These are phyloP conservation scores for Beris morrisii DNA, from an alignment of 2,888 invertebrate species.

Conservation along the genomic window DNA sequence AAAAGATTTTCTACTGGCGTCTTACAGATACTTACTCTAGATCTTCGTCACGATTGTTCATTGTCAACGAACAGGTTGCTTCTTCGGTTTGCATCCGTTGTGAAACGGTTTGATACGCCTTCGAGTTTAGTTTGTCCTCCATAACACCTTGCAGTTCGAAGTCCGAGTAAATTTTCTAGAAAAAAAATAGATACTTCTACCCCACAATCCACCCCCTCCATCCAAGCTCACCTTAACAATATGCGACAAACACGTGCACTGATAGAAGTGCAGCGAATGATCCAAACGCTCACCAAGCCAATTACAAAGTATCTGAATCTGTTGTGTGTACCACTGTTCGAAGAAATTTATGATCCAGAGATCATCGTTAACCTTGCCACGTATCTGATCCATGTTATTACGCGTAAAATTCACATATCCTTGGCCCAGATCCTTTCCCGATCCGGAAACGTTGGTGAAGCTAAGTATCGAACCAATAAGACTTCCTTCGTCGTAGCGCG, in stretches of 20 bases:
- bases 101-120: slow-evolving; percentile 89
- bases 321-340: slow-evolving; percentile 93
- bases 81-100: slow-evolving; percentile 96
- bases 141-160: slow-evolving; percentile 99
- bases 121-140: slow-evolving; percentile 95
- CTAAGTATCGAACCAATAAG: slow-evolving; percentile 88
- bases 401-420: slow-evolving; percentile 97
- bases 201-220: no score
- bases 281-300: slow-evolving; percentile 93
- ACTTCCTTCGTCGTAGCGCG: slow-evolving; percentile 97
- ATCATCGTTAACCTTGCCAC: slow-evolving; percentile 86
- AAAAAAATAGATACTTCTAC: no score
- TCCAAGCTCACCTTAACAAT: slow-evolving; percentile 77
- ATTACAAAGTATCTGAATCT: slow-evolving; percentile 89
- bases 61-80: slow-evolving; percentile 85
- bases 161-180: slow-evolving; percentile 99
- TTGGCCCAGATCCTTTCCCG: slow-evolving; percentile 96
- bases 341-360: slow-evolving; percentile 67
- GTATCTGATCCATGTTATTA: slow-evolving; percentile 96
- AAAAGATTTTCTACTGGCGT: no score
- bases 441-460: slow-evolving; percentile 90
- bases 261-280: slow-evolving; percentile 93
- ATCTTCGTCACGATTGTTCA: slow-evolving; percentile 76
- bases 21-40: slow-evolving; percentile 55
- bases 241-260: slow-evolving; percentile 95